A percentile compares a stretch with the other conserved stretches of the same genome.
These are phyloP conservation scores for Abrostola triplasia DNA, from an alignment of 2,888 invertebrate genomes.

Conservation along the genomic window DNA sequence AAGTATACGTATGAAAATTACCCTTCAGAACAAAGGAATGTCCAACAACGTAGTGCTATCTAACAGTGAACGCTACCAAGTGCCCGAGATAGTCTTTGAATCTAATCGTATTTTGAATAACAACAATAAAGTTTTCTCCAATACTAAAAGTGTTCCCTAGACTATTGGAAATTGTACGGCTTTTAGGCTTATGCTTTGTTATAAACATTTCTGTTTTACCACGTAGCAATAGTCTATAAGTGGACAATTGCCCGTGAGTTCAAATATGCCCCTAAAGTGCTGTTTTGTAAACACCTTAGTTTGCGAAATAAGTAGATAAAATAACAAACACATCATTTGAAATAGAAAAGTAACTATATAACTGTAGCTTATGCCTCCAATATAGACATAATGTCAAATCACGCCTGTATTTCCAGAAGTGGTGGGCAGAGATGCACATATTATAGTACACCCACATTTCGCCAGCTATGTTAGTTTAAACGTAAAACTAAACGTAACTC, in stretches of 20 bases:
- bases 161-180: conserved; percentile 1
- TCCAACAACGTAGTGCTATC: neutral
- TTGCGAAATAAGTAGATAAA: too few species aligned
- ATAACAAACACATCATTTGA: too few species aligned
- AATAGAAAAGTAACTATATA: too few species aligned
- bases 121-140: conserved; percentile 31
- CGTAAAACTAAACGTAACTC: neutral
- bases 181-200: conserved; percentile 9
- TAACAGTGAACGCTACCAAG: neutral
- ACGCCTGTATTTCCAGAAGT: neutral
- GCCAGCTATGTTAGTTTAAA: too few species aligned
- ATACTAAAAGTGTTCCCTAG: conserved; percentile 27
- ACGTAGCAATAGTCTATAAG: conserved; percentile 27
- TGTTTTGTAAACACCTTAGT: conserved; percentile 17
- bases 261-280: conserved; percentile 32
- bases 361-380: too few species aligned
- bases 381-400: neutral
- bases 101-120: neutral
- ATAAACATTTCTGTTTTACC: conserved; percentile 29
- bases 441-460: too few species aligned
- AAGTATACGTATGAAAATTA: too few species aligned
- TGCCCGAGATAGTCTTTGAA: neutral
- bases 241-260: conserved; percentile 37
- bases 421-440: too few species aligned
- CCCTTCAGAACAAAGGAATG: neutral